Conservation (phyloP, 2,113 vertebrate species). For the Conger conger region DNA sequence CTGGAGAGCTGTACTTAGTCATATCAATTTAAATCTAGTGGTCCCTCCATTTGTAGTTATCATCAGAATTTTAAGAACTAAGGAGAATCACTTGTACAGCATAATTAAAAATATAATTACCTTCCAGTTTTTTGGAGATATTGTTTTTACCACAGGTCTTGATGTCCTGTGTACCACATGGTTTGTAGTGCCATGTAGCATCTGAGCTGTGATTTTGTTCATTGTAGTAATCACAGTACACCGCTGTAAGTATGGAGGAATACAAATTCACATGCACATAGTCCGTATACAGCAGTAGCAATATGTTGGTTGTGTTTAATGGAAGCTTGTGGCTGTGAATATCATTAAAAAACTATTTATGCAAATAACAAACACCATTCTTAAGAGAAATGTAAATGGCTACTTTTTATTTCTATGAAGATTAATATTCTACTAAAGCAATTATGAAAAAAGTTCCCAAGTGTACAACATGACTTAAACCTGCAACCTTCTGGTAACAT, state of each 20-base stretch:
- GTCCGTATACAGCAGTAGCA: not conserved
- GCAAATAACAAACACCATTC: not conserved
- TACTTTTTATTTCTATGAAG: not conserved
- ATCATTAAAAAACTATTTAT: not conserved
- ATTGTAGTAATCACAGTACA: conserved; percentile 85
- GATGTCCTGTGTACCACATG: conserved; percentile 68
- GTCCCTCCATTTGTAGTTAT: not conserved
- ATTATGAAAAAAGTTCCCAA: not conserved
- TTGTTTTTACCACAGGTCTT: conserved; percentile 69
- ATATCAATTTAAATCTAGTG: not conserved
- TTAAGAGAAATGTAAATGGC: not conserved
- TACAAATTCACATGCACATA: not conserved
- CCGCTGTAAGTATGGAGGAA: conserved; percentile 57
- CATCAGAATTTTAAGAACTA: not conserved
- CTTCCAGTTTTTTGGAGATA: conserved; percentile 75
- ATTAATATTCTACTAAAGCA: not conserved
- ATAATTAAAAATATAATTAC: conserved; percentile 55
- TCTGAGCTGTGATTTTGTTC: conserved; percentile 58
- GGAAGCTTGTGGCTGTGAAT: not conserved
- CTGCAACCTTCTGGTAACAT: no score
- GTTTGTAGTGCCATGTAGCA: conserved; percentile 72
- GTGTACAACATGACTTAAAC: not conserved
- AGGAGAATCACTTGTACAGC: not conserved
- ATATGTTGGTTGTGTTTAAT: not conserved
- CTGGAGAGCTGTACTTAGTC: not conserved